A percentile compares a stretch with the other conserved stretches of the same genome.
Conservation (phyloP, 2,888 invertebrate genomes). For the Lasioglossum lativentre region DNA sequence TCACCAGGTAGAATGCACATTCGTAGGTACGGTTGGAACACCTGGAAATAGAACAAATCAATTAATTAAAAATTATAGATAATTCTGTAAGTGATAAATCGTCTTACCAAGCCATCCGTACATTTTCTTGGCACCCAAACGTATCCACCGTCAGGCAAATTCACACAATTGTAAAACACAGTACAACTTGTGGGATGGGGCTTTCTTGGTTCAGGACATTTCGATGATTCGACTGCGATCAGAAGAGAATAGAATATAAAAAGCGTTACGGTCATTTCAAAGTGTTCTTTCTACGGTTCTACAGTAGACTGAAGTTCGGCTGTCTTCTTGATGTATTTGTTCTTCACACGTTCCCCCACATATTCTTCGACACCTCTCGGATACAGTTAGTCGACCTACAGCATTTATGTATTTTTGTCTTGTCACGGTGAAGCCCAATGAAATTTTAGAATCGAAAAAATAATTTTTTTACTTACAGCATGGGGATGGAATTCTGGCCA, state of each 20-base stretch:
- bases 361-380: slow-evolving; percentile 70
- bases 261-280: slow-evolving; percentile 49
- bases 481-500: slow-evolving; percentile 86
- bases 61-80: background rate
- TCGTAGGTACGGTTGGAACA: slow-evolving; percentile 79
- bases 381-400: slow-evolving; percentile 74
- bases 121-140: slow-evolving; percentile 81
- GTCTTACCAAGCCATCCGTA: slow-evolving; percentile 78
- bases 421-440: background rate
- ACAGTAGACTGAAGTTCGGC: slow-evolving; percentile 48
- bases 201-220: slow-evolving; percentile 78
- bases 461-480: slow-evolving; percentile 72
- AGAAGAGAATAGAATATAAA: slow-evolving; percentile 24
- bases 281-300: background rate
- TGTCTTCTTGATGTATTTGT: slow-evolving; percentile 63
- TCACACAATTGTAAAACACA: slow-evolving; percentile 81
- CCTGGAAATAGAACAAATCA: slow-evolving; percentile 59
- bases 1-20: slow-evolving; percentile 79
- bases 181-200: slow-evolving; percentile 79
- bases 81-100: slow-evolving; percentile 1
- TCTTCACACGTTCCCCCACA: slow-evolving; percentile 70
- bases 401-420: slow-evolving; percentile 16
- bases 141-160: slow-evolving; percentile 77
- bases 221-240: slow-evolving; percentile 65
- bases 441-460: background rate